Conservation (phyloP, 2,113 vertebrate genomes). For the Petaurus breviceps region DNA sequence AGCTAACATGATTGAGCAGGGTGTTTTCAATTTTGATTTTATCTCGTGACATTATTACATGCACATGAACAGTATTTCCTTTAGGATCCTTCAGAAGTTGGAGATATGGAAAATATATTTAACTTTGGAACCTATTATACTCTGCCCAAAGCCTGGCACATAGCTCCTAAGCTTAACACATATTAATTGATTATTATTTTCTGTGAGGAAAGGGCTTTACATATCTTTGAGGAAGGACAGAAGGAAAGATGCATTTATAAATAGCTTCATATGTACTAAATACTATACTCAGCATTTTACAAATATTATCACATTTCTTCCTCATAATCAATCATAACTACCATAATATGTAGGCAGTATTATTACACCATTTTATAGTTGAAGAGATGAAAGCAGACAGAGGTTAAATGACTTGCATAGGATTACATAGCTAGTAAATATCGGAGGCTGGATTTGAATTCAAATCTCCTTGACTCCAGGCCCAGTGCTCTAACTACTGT, state of each 20-base stretch:
- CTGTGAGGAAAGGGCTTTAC: neutral
- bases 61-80: neutral
- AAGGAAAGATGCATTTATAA: neutral
- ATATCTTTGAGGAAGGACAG: neutral
- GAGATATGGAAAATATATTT: neutral
- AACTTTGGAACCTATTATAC: too few species aligned
- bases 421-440: neutral
- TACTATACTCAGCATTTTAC: neutral
- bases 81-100: neutral
- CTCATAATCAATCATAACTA: neutral
- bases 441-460: neutral
- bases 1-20: neutral
- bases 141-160: neutral
- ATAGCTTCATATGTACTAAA: neutral
- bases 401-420: neutral
- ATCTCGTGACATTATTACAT: neutral
- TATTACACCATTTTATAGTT: neutral
- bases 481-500: neutral
- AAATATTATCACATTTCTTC: neutral
- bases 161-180: neutral
- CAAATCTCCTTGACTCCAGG: neutral
- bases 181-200: neutral
- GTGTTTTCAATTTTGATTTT: neutral
- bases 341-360: neutral
- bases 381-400: neutral